Evolutionary conservation across 2,797 vertebrate species (phyloP).

Genomic region (Syngnathus rostellatus): DNA sequence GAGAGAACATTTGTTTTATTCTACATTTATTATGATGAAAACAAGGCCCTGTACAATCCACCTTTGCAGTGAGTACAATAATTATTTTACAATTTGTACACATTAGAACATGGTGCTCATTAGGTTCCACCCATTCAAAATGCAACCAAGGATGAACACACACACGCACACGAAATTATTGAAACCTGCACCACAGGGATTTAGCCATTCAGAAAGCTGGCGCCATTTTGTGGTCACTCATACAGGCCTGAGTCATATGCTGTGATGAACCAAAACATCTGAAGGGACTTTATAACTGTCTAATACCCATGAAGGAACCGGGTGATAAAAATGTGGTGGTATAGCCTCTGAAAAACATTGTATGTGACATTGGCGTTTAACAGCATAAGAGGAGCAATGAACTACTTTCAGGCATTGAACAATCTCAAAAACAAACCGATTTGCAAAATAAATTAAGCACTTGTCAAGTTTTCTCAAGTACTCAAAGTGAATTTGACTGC

Average conservation of each 20-base stretch:
- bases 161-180: constrained; percentile 37
- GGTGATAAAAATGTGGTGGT: constrained; percentile 75
- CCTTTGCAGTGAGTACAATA: constrained; percentile 95
- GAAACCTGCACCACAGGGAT: constrained; percentile 75
- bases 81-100: constrained; percentile 99
- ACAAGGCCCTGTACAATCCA: constrained; percentile 98
- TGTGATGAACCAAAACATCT: constrained; percentile 50
- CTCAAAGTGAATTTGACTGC: constrained; percentile 36
- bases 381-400: constrained; percentile 43
- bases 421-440: constrained; percentile 34
- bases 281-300: constrained; percentile 52
- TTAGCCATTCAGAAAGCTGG: constrained; percentile 69
- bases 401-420: constrained; percentile 35
- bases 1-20: constrained; percentile 56
- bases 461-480: constrained; percentile 37
- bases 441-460: constrained; percentile 55
- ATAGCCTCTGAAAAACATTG: constrained; percentile 32
- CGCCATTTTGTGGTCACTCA: constrained; percentile 50
- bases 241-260: constrained; percentile 58
- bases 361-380: constrained; percentile 40
- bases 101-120: constrained; percentile 77
- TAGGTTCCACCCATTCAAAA: constrained; percentile 66
- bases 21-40: constrained; percentile 99
- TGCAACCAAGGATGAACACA: constrained; percentile 59
- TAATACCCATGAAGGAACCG: constrained; percentile 54